Evolutionary conservation across 2,888 invertebrate species (phyloP).

Genomic region (Drosophila mercatorum): DNA sequence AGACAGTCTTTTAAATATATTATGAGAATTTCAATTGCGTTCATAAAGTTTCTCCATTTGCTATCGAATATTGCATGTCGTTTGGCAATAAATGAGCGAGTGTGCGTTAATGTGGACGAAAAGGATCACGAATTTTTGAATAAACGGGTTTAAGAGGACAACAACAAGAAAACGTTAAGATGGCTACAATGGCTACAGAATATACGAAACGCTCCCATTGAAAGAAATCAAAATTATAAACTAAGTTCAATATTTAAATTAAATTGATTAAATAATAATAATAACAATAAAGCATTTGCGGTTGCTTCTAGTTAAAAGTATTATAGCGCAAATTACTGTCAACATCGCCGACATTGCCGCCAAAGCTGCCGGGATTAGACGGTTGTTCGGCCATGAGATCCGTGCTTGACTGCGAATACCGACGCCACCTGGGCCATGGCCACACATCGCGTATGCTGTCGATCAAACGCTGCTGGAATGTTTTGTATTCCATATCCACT

Average conservation of each 20-base stretch:
- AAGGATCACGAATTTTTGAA: slow-evolving; percentile 1
- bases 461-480: slow-evolving; percentile 91
- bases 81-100: slow-evolving; percentile 75
- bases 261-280: slow-evolving; percentile 64
- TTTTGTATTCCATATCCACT: slow-evolving; percentile 93
- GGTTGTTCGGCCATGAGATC: slow-evolving; percentile 79
- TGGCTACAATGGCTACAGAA: slow-evolving; percentile 40
- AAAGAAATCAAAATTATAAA: slow-evolving; percentile 35
- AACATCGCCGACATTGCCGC: slow-evolving; percentile 68
- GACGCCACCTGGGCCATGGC: slow-evolving; percentile 83
- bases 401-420: slow-evolving; percentile 72
- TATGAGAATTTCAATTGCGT: slow-evolving; percentile 46
- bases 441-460: slow-evolving; percentile 90
- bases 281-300: slow-evolving; percentile 57
- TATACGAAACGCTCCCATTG: slow-evolving; percentile 40
- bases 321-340: slow-evolving; percentile 82
- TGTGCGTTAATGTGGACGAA: slow-evolving; percentile 57
- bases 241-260: slow-evolving; percentile 57
- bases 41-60: slow-evolving; percentile 49
- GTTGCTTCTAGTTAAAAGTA: slow-evolving; percentile 68
- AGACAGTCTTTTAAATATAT: slow-evolving; percentile 74
- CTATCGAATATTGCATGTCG: slow-evolving; percentile 41
- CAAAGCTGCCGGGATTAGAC: slow-evolving; percentile 43
- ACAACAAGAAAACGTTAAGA: slow-evolving; percentile 3
- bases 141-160: slow-evolving; percentile 16